phyloP scores from a whole-genome alignment of 2,113 vertebrate genomes.

The Odontesthes bonariensis region DNA sequence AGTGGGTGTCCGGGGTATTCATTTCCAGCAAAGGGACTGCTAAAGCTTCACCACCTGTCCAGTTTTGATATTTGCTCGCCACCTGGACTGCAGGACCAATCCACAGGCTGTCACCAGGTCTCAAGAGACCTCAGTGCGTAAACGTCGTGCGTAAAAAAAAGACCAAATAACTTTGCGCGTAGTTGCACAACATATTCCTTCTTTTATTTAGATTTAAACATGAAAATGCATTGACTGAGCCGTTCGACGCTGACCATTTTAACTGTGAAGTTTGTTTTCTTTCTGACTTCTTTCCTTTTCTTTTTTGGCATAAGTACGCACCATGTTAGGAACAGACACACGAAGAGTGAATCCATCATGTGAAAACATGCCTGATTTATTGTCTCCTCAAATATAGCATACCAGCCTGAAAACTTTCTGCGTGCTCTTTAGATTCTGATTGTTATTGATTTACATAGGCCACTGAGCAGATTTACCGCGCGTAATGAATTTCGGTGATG shows the following conservation, averaged over 20 bases:
- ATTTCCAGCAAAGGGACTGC: background rate
- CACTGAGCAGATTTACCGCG: slow-evolving; percentile 11
- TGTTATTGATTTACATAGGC: slow-evolving; percentile 19
- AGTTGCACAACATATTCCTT: background rate
- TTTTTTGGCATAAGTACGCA: no score
- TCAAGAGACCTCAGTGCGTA: background rate
- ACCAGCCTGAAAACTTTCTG: background rate
- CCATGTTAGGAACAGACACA: no score
- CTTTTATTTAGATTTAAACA: background rate
- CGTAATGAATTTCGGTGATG: slow-evolving; percentile 39
- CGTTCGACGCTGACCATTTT: background rate
- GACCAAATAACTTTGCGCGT: slow-evolving; percentile 5
- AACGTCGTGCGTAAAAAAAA: slow-evolving; percentile 27
- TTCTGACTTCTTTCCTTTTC: background rate
- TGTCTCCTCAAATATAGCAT: background rate
- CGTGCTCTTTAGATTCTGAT: background rate
- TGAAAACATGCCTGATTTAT: background rate
- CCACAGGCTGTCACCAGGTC: background rate
- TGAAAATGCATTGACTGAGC: background rate
- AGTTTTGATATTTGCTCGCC: slow-evolving; percentile 27
- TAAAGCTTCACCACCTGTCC: slow-evolving; percentile 53
- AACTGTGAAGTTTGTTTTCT: background rate
- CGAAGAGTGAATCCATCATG: no score
- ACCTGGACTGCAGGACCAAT: slow-evolving; percentile 33
- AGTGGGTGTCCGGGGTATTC: slow-evolving; percentile 16